A percentile compares a stretch with the other conserved stretches of the same genome.
Evolutionary conservation across 2,888 invertebrate species (phyloP).

Genomic region (Lucinisca nassula): DNA sequence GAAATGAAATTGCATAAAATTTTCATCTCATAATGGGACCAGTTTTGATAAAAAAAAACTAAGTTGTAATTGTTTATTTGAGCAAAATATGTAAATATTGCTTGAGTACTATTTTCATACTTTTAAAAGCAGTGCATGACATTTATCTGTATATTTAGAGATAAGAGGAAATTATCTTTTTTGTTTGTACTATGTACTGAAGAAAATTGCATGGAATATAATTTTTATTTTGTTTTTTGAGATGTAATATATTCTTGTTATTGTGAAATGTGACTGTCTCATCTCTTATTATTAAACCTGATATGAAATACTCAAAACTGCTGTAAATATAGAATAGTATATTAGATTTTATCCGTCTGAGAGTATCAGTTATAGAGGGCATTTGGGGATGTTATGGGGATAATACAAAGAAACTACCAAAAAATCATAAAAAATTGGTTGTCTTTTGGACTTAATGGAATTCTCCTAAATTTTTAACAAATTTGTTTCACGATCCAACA

Average conservation of each 20-base stretch:
- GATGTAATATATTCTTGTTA: constrained; percentile 12
- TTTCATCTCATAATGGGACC: background rate
- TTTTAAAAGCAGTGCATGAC: background rate
- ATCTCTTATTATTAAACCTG: background rate
- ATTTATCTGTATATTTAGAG: background rate
- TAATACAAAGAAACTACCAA: too few species aligned
- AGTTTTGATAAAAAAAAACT: background rate
- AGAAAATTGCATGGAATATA: background rate
- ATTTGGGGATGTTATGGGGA: too few species aligned
- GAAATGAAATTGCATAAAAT: too few species aligned
- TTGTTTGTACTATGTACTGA: too few species aligned
- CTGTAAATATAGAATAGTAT: background rate
- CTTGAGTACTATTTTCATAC: background rate
- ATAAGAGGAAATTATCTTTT: background rate
- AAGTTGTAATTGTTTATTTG: background rate
- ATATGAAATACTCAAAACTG: background rate
- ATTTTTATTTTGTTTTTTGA: background rate
- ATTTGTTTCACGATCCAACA: too few species aligned
- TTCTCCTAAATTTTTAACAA: too few species aligned
- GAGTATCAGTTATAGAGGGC: too few species aligned
- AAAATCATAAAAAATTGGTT: too few species aligned
- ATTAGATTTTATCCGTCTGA: too few species aligned
- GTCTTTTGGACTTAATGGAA: too few species aligned
- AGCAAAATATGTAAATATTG: constrained; percentile 6
- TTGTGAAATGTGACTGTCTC: background rate